Percentiles rank a stretch among this genome's conserved stretches.
phyloP scores from a whole-genome alignment of 2,888 invertebrate genomes.

The Junonia oenone region DNA sequence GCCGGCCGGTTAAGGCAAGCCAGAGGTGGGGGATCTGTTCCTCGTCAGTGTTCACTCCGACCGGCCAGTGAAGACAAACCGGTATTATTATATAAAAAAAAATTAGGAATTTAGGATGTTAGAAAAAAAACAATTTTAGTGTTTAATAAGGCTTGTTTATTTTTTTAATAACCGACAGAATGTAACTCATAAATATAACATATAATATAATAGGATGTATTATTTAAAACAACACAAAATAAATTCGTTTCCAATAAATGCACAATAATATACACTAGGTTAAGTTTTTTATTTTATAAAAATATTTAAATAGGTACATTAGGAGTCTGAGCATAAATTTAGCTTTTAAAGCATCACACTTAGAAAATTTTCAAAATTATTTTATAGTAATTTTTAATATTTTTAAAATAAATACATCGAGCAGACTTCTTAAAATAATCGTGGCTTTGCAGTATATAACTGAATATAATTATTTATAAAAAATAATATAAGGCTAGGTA shows the following conservation, averaged over 20 bases:
- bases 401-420: not conserved
- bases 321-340: conserved; percentile 47
- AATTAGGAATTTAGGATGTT: too few relatives aligned
- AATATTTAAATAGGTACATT: conserved; percentile 48
- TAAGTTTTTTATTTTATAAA: conserved; percentile 47
- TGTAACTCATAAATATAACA: conserved; percentile 46
- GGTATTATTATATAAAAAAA: too few relatives aligned
- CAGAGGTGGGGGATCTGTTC: too few relatives aligned
- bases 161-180: conserved; percentile 42
- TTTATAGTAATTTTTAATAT: not conserved
- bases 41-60: too few relatives aligned
- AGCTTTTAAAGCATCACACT: conserved; percentile 45
- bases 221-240: conserved; percentile 56
- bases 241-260: conserved; percentile 77
- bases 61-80: too few relatives aligned
- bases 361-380: conserved; percentile 24
- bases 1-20: too few relatives aligned
- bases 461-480: too few relatives aligned
- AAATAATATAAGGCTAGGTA: not conserved
- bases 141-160: conserved; percentile 26
- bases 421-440: not conserved
- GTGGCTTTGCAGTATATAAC: not conserved
- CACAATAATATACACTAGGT: conserved; percentile 42
- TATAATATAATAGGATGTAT: conserved; percentile 32
- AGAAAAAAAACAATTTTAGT: too few relatives aligned